A percentile compares a stretch with the other conserved stretches of the same genome.
phyloP scores from a whole-genome alignment of 1,140 invertebrate species.

The Goniozus legneri region DNA sequence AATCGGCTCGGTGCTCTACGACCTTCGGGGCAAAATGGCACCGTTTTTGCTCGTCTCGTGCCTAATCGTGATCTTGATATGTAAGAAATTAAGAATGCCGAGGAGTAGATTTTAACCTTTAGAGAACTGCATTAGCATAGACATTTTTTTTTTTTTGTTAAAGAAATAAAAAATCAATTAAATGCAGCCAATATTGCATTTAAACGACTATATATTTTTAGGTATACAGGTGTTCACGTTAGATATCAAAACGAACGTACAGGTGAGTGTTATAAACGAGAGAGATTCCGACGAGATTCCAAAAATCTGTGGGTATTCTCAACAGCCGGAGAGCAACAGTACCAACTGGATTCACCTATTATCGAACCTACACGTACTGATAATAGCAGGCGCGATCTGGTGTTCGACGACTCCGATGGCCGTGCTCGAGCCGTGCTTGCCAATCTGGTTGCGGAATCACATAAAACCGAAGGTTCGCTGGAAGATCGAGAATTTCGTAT shows the following conservation, averaged over 20 bases:
- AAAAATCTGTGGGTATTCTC: too few species aligned
- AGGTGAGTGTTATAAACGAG: conserved; percentile 15
- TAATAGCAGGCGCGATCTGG: conserved; percentile 67
- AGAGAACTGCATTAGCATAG: too few species aligned
- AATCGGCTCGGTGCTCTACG: conserved; percentile 72
- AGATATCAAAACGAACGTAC: conserved; percentile 13
- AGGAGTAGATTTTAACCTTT: neutral
- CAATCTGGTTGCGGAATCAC: conserved; percentile 73
- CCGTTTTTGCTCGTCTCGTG: conserved; percentile 69
- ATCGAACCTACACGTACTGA: conserved; percentile 59
- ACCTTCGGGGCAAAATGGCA: conserved; percentile 68
- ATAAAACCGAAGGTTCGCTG: conserved; percentile 65
- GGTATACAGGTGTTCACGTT: conserved; percentile 31
- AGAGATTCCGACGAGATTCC: too few species aligned
- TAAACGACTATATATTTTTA: conserved; percentile 6
- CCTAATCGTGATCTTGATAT: conserved; percentile 59
- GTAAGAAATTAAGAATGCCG: conserved; percentile 38
- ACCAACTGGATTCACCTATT: conserved; percentile 58
- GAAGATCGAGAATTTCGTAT: too few species aligned
- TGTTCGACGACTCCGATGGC: conserved; percentile 76
- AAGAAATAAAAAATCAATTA: neutral
- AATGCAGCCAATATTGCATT: neutral
- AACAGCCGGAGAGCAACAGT: conserved; percentile 7
- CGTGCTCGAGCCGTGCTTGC: conserved; percentile 77
- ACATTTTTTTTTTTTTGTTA: too few species aligned